phyloP scores from a whole-genome alignment of 2,113 vertebrate species.

The Sarotherodon lohbergeri region DNA sequence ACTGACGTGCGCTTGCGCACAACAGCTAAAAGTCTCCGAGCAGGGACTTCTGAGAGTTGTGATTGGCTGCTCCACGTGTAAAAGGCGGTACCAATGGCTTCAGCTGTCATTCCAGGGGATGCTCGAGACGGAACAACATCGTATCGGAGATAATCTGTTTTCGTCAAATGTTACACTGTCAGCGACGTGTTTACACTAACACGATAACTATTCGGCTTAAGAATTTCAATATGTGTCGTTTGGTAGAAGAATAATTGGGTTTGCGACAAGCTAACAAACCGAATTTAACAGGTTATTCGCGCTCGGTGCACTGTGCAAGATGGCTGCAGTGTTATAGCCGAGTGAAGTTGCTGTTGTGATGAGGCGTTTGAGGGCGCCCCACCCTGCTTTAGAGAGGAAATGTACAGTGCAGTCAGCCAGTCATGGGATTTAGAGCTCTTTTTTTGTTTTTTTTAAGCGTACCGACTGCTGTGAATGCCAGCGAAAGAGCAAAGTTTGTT shows the following conservation, averaged over 20 bases:
- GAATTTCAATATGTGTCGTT: neutral
- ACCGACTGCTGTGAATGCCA: neutral
- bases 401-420: neutral
- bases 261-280: neutral
- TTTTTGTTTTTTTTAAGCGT: neutral
- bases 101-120: slow-evolving; percentile 63
- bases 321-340: slow-evolving; percentile 60
- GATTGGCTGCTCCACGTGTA: slow-evolving; percentile 70
- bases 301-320: slow-evolving; percentile 49
- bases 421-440: neutral
- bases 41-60: slow-evolving; percentile 29
- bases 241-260: neutral
- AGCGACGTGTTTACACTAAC: neutral
- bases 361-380: slow-evolving; percentile 47
- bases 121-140: slow-evolving; percentile 30
- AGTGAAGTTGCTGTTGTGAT: slow-evolving; percentile 37
- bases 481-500: neutral
- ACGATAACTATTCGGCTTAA: neutral
- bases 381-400: slow-evolving; percentile 29
- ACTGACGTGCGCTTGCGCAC: slow-evolving; percentile 66
- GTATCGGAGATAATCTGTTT: neutral
- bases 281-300: neutral
- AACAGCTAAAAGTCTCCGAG: neutral
- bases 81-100: slow-evolving; percentile 80
- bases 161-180: neutral